Percentiles rank a stretch among this genome's conserved stretches.
Conservation (phyloP, 2,888 invertebrate genomes). For the Cheilosia vernalis region DNA sequence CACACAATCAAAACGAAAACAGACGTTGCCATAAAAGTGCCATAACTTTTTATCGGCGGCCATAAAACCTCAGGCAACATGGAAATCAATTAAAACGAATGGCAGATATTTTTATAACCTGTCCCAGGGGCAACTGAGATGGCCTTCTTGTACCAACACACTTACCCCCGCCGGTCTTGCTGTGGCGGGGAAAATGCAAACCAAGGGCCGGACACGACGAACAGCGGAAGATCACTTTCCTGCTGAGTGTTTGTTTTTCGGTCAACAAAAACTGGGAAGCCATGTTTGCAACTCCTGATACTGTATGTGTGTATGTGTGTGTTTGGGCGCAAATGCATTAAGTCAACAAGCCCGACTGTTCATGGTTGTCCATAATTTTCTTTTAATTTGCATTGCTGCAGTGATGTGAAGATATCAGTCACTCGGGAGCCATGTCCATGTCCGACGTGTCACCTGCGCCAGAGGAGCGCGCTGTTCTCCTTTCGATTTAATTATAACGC, state of each 20-base stretch:
- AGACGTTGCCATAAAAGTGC: slow-evolving; percentile 57
- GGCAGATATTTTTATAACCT: slow-evolving; percentile 54
- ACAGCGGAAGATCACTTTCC: slow-evolving; percentile 27
- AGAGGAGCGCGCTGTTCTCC: slow-evolving; percentile 3
- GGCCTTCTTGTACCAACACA: no score
- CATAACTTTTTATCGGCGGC: slow-evolving; percentile 61
- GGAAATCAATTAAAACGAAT: slow-evolving; percentile 58
- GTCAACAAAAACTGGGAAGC: background rate
- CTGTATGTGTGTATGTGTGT: background rate
- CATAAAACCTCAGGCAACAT: slow-evolving; percentile 60
- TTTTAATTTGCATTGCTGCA: slow-evolving; percentile 44
- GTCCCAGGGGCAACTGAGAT: slow-evolving; percentile 22
- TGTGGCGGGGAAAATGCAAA: slow-evolving; percentile 7
- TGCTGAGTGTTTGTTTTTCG: slow-evolving; percentile 10
- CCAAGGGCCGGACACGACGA: background rate
- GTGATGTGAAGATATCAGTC: slow-evolving; percentile 55
- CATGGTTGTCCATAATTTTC: slow-evolving; percentile 53
- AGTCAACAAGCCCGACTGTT: slow-evolving; percentile 16
- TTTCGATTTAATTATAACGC: slow-evolving; percentile 40
- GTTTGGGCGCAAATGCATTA: slow-evolving; percentile 7
- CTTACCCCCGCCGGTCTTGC: background rate
- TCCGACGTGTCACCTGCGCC: slow-evolving; percentile 26
- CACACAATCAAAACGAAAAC: slow-evolving; percentile 38
- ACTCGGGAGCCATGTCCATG: slow-evolving; percentile 25
- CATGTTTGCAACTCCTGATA: slow-evolving; percentile 24